Evolutionary conservation across 1,140 invertebrate genomes (phyloP).

Genomic region (Mesaphorura yosii): DNA sequence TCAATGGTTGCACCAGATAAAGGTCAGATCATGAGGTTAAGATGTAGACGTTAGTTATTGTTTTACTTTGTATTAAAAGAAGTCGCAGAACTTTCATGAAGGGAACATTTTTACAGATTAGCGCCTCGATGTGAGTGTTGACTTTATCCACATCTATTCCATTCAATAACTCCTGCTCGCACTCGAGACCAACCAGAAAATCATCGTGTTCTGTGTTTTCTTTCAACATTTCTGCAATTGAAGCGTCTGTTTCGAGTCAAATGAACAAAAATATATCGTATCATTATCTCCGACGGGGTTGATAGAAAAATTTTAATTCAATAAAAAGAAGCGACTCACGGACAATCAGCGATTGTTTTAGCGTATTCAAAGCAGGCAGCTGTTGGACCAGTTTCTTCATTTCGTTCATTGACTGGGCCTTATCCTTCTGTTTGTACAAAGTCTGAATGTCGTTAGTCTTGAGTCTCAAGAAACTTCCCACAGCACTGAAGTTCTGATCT

Average conservation of each 20-base stretch:
- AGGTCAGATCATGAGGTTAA: no score
- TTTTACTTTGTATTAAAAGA: constrained; percentile 75
- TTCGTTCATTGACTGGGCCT: constrained; percentile 77
- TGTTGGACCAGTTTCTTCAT: constrained; percentile 87
- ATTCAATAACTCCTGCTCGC: constrained; percentile 84
- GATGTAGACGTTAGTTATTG: no score
- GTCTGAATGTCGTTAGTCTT: constrained; percentile 66
- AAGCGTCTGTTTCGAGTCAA: constrained; percentile 58
- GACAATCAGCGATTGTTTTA: constrained; percentile 67
- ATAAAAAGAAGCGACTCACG: constrained; percentile 37
- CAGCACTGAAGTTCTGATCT: constrained; percentile 88
- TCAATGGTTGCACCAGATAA: no score
- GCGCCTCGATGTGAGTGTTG: constrained; percentile 77
- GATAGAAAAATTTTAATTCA: neutral
- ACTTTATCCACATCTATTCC: constrained; percentile 82
- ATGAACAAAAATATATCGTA: constrained; percentile 14
- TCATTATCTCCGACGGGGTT: neutral
- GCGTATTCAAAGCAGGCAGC: constrained; percentile 74
- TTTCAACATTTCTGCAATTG: constrained; percentile 63
- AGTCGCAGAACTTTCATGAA: constrained; percentile 69
- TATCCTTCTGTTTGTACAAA: constrained; percentile 33
- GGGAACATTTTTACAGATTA: constrained; percentile 70
- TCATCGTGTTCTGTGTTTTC: constrained; percentile 52
- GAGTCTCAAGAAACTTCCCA: constrained; percentile 68
- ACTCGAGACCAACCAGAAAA: constrained; percentile 53